Base-by-base conservation (phyloP, 2,888 invertebrate genomes). In the Cephus sareptanus region DNA sequence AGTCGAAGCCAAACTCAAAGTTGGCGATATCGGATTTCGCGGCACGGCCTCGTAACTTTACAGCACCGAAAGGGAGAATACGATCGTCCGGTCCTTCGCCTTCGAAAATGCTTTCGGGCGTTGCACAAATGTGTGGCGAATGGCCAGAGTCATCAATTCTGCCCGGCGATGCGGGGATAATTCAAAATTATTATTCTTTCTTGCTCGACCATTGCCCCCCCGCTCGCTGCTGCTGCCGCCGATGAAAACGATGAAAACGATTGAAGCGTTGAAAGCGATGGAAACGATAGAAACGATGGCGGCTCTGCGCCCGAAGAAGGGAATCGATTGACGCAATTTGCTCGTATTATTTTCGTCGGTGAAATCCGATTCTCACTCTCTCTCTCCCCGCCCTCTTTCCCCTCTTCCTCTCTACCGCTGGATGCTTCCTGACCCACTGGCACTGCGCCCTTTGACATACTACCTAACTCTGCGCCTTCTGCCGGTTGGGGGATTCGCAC, bases 141-240 rank as follows among this genome's bases (percentile, higher is more conserved):
- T 84, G 75, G 74, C 77, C 73, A 79, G 81, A 84, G 84, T 85
- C 89, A 87, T 89, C 87, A 87, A 89, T 89, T 86, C 80, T 80
- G 83, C 75, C 75, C 86, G 81, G 71, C 85, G 87, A 85, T 85
- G 86, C 86, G 86, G 82, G 84, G 83, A 86, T 88, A 88, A 89
- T 88, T 85, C 82, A 80, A 82, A 87, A 87, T 88, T 86, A 88
- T 88, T 85, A 85, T 85, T 85, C 83, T 86, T 82, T 83, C 81
- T 81, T 78, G 77, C 78, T 79, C 34, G 35, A 31, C 31, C 69
- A 70, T 79, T 34, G 69, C 75, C 76, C 78, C 78, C 79, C 73
- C 11, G 0, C 34, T 4, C 35, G 12, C 3, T 71, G 68, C 68
- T 70, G 73, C 71, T 76, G 75, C 69, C 13, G 37, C 3, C 37